Evolutionary conservation across 2,888 invertebrate genomes (phyloP).

Genomic region (Salticus scenicus): DNA sequence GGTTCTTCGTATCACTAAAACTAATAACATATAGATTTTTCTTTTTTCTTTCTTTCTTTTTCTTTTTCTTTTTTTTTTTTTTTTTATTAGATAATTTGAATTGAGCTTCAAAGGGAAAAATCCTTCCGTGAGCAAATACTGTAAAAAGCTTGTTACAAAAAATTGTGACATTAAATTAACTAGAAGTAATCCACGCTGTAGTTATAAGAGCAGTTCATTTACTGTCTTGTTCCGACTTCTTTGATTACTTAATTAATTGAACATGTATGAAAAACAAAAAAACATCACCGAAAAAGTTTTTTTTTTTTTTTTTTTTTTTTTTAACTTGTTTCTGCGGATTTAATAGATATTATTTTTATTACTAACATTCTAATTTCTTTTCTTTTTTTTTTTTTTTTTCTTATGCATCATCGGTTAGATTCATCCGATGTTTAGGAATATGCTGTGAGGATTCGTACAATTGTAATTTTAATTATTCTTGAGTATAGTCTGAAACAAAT

Average conservation of each 20-base stretch:
- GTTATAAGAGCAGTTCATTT: conserved; percentile 35
- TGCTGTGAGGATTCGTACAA: neutral
- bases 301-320: too few species aligned
- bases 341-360: conserved; percentile 15
- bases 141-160: conserved; percentile 10
- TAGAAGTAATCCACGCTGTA: conserved; percentile 31
- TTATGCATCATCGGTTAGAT: neutral
- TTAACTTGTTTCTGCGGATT: conserved; percentile 21
- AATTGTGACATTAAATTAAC: conserved; percentile 38
- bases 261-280: conserved; percentile 9
- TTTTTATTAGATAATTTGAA: neutral
- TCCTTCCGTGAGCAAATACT: neutral
- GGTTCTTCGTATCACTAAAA: neutral
- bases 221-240: conserved; percentile 29
- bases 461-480: conserved; percentile 3
- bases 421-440: neutral
- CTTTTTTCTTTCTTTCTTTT: too few species aligned
- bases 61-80: too few species aligned
- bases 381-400: neutral
- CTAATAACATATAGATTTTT: too few species aligned
- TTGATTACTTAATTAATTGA: conserved; percentile 56
- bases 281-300: neutral
- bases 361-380: neutral
- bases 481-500: neutral
- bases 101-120: neutral